Percentiles rank a stretch among this genome's conserved stretches.
phyloP scores from a whole-genome alignment of 35 echinoderm and acorn worm species.

The Nesometra sesokonis region DNA sequence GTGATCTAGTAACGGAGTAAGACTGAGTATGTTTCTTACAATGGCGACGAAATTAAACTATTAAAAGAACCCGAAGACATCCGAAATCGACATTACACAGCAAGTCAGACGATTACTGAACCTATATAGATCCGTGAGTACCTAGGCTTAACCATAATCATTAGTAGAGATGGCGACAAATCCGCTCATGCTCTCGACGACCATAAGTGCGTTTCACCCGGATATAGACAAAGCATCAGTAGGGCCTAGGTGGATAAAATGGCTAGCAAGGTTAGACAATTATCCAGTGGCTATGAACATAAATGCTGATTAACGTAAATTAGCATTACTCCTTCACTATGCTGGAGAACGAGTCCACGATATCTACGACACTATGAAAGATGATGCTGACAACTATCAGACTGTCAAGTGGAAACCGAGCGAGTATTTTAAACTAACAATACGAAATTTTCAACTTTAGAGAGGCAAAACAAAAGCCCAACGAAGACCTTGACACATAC shows the following conservation, averaged over 20 bases:
- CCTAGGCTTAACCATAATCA: not conserved
- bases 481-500: constrained; percentile 35
- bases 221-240: not conserved
- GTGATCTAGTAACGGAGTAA: not conserved
- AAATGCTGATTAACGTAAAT: constrained; percentile 23
- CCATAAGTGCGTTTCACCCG: not conserved
- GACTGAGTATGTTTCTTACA: not conserved
- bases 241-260: not conserved
- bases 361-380: constrained; percentile 30
- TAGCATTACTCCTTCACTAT: constrained; percentile 48
- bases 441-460: constrained; percentile 39
- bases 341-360: constrained; percentile 31
- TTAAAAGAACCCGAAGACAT: not conserved
- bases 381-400: constrained; percentile 27
- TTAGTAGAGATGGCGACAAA: not conserved
- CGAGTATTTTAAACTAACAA: constrained; percentile 22
- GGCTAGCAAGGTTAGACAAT: not conserved
- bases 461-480: constrained; percentile 18
- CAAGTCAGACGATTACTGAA: not conserved
- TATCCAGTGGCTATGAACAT: constrained; percentile 15
- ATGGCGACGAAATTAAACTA: not conserved
- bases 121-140: not conserved
- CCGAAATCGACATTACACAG: not conserved
- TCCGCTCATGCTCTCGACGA: not conserved
- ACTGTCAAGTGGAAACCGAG: constrained; percentile 20